A percentile compares a stretch with the other conserved stretches of the same genome.
Evolutionary conservation across 2,888 invertebrate genomes (phyloP).

Genomic region (Metopia argyrocephala): DNA sequence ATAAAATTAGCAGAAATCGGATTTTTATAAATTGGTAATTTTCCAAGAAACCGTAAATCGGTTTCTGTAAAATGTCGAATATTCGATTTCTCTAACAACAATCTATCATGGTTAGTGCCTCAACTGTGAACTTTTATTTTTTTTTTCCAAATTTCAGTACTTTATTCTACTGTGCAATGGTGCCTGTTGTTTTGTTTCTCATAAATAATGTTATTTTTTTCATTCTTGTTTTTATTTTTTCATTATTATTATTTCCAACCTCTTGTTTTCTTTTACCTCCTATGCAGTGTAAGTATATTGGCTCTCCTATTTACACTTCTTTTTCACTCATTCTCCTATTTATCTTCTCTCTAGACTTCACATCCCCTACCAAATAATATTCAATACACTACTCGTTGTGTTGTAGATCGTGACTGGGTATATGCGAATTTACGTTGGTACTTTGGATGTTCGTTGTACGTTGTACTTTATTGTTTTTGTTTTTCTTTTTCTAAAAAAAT

Average conservation of each 20-base stretch:
- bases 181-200: constrained; percentile 44
- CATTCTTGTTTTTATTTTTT: constrained; percentile 32
- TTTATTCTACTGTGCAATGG: constrained; percentile 36
- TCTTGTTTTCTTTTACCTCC: background rate
- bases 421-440: constrained; percentile 63
- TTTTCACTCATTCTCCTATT: constrained; percentile 36
- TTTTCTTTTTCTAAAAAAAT: constrained; percentile 62
- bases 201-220: constrained; percentile 46
- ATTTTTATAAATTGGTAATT: too few relatives aligned
- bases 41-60: too few relatives aligned
- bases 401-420: constrained; percentile 66
- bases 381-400: constrained; percentile 6
- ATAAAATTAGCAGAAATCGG: too few relatives aligned
- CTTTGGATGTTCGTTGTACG: constrained; percentile 17
- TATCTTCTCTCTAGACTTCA: constrained; percentile 1
- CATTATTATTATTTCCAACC: constrained; percentile 12
- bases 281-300: constrained; percentile 15
- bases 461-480: constrained; percentile 45
- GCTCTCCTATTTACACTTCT: constrained; percentile 46
- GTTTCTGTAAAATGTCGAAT: too few relatives aligned
- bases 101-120: too few relatives aligned
- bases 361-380: constrained; percentile 12
- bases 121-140: too few relatives aligned
- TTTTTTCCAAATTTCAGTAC: background rate
- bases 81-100: too few relatives aligned